phyloP scores from a whole-genome alignment of 1,140 invertebrate genomes.

The Oncopodura yosiiana region DNA sequence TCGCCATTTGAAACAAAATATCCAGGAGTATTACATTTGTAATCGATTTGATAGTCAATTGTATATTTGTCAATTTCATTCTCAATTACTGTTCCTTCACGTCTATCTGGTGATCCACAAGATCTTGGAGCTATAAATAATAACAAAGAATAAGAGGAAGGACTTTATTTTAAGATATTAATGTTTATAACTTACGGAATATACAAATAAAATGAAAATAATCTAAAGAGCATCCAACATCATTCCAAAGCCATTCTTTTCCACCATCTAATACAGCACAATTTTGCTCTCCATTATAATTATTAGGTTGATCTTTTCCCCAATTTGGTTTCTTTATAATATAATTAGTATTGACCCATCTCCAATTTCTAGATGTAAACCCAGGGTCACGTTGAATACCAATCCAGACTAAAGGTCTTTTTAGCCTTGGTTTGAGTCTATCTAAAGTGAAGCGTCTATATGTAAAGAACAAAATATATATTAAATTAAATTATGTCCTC shows the following conservation, averaged over 20 bases:
- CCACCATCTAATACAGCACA: conserved; percentile 84
- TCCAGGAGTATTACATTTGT: conserved; percentile 64
- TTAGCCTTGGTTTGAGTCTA: conserved; percentile 60
- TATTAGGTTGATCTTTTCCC: conserved; percentile 89
- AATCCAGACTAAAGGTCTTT: conserved; percentile 81
- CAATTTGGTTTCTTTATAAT: conserved; percentile 67
- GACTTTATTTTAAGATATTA: neutral
- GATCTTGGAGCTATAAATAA: conserved; percentile 58
- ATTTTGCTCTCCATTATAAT: conserved; percentile 90
- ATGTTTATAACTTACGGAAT: conserved; percentile 42
- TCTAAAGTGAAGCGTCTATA: conserved; percentile 74
- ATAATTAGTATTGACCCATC: conserved; percentile 74
- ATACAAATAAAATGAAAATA: conserved; percentile 88
- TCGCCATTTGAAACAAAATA: conserved; percentile 66
- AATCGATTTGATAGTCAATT: conserved; percentile 59
- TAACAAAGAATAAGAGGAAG: neutral
- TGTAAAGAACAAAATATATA: no score
- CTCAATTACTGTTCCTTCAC: conserved; percentile 40
- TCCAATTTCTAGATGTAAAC: conserved; percentile 70
- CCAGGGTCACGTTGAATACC: conserved; percentile 70
- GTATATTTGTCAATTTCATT: conserved; percentile 43
- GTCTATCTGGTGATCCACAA: conserved; percentile 76
- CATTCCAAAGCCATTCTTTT: conserved; percentile 83
- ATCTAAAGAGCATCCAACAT: conserved; percentile 85
- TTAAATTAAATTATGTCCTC: no score